phyloP scores from a whole-genome alignment of 2,113 vertebrate species.

The Candoia aspera region DNA sequence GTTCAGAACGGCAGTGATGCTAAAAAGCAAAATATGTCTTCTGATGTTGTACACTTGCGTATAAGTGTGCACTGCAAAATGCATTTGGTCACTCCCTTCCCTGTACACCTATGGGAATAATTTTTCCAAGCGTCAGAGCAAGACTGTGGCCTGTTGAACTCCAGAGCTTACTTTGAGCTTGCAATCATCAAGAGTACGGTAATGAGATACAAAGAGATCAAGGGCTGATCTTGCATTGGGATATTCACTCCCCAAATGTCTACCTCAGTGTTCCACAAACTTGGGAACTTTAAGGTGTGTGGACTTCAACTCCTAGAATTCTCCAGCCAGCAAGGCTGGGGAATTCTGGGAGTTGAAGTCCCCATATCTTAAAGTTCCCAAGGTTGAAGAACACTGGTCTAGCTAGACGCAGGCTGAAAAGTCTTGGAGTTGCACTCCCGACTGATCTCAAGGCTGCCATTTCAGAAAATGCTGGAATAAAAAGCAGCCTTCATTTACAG shows the following conservation, averaged over 20 bases:
- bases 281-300: too few species aligned
- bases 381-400: too few species aligned
- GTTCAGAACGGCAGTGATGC: neutral
- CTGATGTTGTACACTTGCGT: neutral
- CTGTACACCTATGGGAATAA: neutral
- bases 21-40: neutral
- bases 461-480: neutral
- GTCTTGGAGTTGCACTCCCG: neutral
- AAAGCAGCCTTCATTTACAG: neutral
- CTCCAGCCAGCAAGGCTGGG: too few species aligned
- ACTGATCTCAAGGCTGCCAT: neutral
- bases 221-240: neutral
- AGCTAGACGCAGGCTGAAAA: neutral
- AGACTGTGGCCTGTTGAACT: neutral
- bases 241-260: neutral
- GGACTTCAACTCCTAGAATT: too few species aligned
- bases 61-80: neutral
- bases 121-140: neutral
- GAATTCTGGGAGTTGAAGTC: too few species aligned
- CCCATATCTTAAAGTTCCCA: too few species aligned
- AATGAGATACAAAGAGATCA: neutral
- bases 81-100: neutral
- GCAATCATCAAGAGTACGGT: neutral
- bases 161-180: neutral
- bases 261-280: too few species aligned